Percentiles rank a stretch among this genome's conserved stretches.
These are phyloP conservation scores for Knipowitschia caucasica DNA, from an alignment of 2,797 vertebrate genomes.

Conservation along the genomic window DNA sequence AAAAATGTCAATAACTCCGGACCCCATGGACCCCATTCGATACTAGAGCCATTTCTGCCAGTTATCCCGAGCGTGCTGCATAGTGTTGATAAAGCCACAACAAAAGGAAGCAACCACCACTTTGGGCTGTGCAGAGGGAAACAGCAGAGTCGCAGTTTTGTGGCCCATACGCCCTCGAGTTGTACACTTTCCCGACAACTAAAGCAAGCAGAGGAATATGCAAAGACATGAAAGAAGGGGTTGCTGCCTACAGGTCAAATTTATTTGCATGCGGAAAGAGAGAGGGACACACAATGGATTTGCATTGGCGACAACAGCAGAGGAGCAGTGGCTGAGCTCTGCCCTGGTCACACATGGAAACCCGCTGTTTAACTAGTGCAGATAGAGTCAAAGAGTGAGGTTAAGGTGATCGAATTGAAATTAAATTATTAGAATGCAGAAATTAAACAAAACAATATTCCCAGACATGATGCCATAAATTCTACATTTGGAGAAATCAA, in stretches of 20 bases:
- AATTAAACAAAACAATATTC: too few relatives aligned
- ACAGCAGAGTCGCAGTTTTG: constrained; percentile 3
- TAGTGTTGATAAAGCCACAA: constrained; percentile 49
- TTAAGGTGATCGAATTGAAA: background rate
- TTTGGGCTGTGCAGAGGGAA: constrained; percentile 16
- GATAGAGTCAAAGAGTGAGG: background rate
- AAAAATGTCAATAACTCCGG: constrained; percentile 49
- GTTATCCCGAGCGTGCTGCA: constrained; percentile 42
- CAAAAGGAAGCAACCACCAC: constrained; percentile 28
- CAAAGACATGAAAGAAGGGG: background rate
- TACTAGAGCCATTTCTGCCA: constrained; percentile 25
- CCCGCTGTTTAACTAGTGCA: constrained; percentile 46
- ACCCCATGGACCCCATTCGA: constrained; percentile 27
- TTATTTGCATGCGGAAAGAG: constrained; percentile 9
- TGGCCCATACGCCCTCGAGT: background rate
- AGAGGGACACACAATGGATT: constrained; percentile 33
- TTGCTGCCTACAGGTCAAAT: background rate
- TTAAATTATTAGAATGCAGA: background rate
- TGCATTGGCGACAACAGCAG: constrained; percentile 49
- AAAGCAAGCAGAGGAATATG: background rate
- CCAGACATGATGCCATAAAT: too few relatives aligned
- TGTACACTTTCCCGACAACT: constrained; percentile 6
- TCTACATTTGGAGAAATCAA: too few relatives aligned
- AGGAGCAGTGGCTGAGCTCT: constrained; percentile 24
- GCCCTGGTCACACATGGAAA: constrained; percentile 37